A percentile compares a stretch with the other conserved stretches of the same genome.
Evolutionary conservation across 2,797 vertebrate genomes (phyloP).

Genomic region (Mastacembelus armatus): DNA sequence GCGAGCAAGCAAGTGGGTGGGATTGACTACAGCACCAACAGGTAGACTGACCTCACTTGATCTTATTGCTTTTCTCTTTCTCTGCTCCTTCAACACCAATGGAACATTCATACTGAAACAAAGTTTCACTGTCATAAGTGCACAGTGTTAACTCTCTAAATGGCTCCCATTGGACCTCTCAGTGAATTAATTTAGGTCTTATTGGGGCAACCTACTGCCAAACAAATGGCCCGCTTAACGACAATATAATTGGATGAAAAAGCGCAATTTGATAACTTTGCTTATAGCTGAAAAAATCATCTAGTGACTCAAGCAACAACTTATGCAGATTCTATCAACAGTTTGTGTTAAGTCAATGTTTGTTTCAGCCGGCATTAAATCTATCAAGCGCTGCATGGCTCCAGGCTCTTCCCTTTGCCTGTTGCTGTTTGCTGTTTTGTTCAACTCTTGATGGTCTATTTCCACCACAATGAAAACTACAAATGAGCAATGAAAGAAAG

Average conservation of each 20-base stretch:
- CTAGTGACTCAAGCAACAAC: conserved; percentile 68
- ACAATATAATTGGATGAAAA: conserved; percentile 52
- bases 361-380: conserved; percentile 82
- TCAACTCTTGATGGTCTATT: conserved; percentile 95
- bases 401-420: conserved; percentile 82
- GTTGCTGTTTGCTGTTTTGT: conserved; percentile 80
- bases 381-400: conserved; percentile 76
- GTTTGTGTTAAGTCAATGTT: conserved; percentile 77
- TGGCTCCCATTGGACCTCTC: conserved; percentile 47
- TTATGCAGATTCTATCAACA: conserved; percentile 73
- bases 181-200: conserved; percentile 44
- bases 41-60: conserved; percentile 80
- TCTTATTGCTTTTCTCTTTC: neutral
- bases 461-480: conserved; percentile 87
- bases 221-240: conserved; percentile 42
- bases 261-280: conserved; percentile 46
- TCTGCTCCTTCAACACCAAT: conserved; percentile 12
- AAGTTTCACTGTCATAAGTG: conserved; percentile 7
- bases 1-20: conserved; percentile 99
- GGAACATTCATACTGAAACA: conserved; percentile 36
- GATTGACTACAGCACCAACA: conserved; percentile 96
- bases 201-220: conserved; percentile 60
- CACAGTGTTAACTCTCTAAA: conserved; percentile 38
- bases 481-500: conserved; percentile 78
- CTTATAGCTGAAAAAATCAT: conserved; percentile 59